Percentiles rank a stretch among this genome's conserved stretches.
Evolutionary conservation across 2,113 vertebrate genomes (phyloP).

Genomic region (Regulus satrapa): DNA sequence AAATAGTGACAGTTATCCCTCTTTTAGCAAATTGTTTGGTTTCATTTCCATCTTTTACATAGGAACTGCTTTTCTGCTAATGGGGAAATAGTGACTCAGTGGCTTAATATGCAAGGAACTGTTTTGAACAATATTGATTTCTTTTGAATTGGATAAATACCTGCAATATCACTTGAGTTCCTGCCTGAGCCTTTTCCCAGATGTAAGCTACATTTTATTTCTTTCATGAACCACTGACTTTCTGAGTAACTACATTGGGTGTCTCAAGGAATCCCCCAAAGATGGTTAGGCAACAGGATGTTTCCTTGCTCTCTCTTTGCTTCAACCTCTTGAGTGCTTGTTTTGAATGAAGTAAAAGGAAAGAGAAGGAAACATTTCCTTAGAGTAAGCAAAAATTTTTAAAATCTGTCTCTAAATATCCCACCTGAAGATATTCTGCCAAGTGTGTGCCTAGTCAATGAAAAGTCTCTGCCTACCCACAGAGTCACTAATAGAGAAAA

Average conservation of each 20-base stretch:
- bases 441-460: fast-evolving
- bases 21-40: neutral
- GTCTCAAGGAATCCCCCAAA: neutral
- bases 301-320: neutral
- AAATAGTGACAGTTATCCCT: neutral
- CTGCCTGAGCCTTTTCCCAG: neutral
- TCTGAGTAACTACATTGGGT: neutral
- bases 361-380: neutral
- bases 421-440: neutral
- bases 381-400: neutral
- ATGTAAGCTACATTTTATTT: neutral
- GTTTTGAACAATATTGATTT: neutral
- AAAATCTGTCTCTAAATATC: neutral
- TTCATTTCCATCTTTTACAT: neutral
- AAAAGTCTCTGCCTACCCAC: neutral
- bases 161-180: neutral
- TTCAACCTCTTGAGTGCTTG: neutral
- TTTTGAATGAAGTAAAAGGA: neutral
- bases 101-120: neutral
- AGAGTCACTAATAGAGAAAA: neutral
- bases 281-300: neutral
- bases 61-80: neutral
- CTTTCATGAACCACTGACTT: neutral
- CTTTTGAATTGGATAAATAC: neutral
- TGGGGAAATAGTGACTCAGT: neutral